Conservation (phyloP, 2,113 vertebrate genomes). For the Macroglossus sobrinus region DNA sequence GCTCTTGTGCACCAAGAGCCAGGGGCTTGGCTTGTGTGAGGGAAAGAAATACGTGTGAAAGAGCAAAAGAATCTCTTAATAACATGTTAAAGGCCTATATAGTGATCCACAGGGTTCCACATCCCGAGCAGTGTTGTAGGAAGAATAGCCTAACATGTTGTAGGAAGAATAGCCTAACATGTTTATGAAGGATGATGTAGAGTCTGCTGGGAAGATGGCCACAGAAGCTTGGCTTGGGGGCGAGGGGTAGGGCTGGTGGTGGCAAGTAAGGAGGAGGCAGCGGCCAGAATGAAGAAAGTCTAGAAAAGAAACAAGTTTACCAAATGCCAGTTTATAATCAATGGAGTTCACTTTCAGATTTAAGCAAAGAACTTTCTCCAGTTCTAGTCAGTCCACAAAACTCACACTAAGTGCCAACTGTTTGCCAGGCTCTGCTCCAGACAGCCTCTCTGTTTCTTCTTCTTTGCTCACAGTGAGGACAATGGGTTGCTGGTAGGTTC, state of each 20-base stretch:
- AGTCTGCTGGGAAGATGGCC: not conserved
- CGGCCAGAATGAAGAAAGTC: not conserved
- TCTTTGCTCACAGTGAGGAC: not conserved
- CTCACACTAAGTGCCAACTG: not conserved
- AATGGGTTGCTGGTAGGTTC: not conserved
- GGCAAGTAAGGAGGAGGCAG: not conserved
- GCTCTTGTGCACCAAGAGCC: not conserved
- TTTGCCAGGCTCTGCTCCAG: not conserved
- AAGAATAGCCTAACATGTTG: not conserved
- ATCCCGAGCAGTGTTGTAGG: not conserved
- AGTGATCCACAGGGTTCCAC: not conserved
- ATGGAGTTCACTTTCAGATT: not conserved
- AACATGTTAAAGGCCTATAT: not conserved
- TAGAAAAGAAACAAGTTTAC: conserved; percentile 5
- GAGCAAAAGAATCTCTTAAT: not conserved
- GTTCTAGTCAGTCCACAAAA: conserved; percentile 24
- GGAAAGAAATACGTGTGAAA: not conserved
- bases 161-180: not conserved
- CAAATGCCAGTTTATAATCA: not conserved
- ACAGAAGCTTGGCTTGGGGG: not conserved
- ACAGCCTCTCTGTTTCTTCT: not conserved
- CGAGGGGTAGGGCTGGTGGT: not conserved
- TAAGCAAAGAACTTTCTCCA: conserved; percentile 10
- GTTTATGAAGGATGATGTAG: not conserved
- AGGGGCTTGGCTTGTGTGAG: not conserved